Evolutionary conservation across 2,888 invertebrate genomes (phyloP), one percentile per base, ranked within the genome.

Genomic region (Euplagia quadripunctaria): DNA sequence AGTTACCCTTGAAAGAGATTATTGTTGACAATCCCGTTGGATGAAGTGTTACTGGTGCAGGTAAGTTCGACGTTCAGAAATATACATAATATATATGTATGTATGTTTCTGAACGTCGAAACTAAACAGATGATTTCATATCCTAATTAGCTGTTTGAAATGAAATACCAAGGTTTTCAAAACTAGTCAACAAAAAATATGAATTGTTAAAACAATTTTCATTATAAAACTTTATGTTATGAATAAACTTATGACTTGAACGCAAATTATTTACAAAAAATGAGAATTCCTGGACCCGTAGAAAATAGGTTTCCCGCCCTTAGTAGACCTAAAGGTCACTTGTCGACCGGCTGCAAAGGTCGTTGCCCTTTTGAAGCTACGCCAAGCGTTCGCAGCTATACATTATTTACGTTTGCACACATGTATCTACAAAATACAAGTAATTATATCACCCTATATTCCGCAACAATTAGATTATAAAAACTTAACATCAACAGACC

Each of bases 291-390:
- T 68, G 61, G 69, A 61, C 52, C 66, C n/a, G 20, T 63, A 65
- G 55, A 63, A 78, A 73, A 78, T 85, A 77, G 81, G 80, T 82
- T 85, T 82, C 82, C 83, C 83, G 80, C 81, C 82, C 78, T 76
- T 78, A 82, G 85, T 83, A 83, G 80, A 86, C 80, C 79, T 89
- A 94, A 95, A 95, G 94, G 94, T 94, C 91, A 94, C 88, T 91
- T 91, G 93, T 88, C 88, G 88, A 88, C 90, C 88, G 87, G 82
- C 86, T 86, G 82, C 80, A 87, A 90, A 92, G 94, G 91, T 91
- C 91, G 85, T 89, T 89, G 92, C 89, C 90, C 93, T 87, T 87
- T 87, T 89, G 85, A 80, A 78, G 84, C 83, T 85, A 79, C 81
- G 79, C 80, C 81, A 81, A 74, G 81, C 78, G 78, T 82, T 74